Evolutionary conservation across 2,888 invertebrate species (phyloP), one percentile per base, ranked within the genome.

Genomic region (Digitonthophagus gazella): DNA sequence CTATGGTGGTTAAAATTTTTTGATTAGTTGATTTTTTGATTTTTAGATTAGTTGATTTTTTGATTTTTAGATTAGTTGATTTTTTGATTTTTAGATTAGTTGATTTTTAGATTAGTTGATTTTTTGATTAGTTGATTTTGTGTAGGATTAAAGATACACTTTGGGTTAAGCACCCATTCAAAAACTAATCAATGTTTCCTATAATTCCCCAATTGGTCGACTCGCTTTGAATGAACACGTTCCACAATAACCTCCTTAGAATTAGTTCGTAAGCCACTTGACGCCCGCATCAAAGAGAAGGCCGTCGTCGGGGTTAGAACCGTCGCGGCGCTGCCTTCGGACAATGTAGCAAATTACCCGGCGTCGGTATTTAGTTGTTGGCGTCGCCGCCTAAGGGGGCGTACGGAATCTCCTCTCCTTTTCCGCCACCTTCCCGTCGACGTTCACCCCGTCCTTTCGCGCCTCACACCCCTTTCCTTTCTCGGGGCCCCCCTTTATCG

Each of bases 21-120:
- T 57, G 57, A 57, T 15, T 57, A 57, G 57, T 14, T 57, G 57
- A 11, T n/a, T n/a, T n/a, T n/a, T n/a, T n/a, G n/a, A n/a, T n/a
- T n/a, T n/a, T n/a, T n/a, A n/a, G n/a, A n/a, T n/a, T n/a, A n/a
- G n/a, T n/a, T n/a, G n/a, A n/a, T n/a, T n/a, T n/a, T n/a, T n/a
- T n/a, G n/a, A n/a, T n/a, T n/a, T n/a, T n/a, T n/a, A n/a, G n/a
- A n/a, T n/a, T n/a, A n/a, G n/a, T n/a, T n/a, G n/a, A n/a, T n/a
- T n/a, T n/a, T n/a, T n/a, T n/a, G n/a, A n/a, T n/a, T n/a, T n/a
- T n/a, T n/a, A n/a, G n/a, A n/a, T n/a, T n/a, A n/a, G n/a, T n/a
- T n/a, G n/a, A n/a, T n/a, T n/a, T n/a, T n/a, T n/a, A n/a, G n/a
- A n/a, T n/a, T n/a, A n/a, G n/a, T n/a, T n/a, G n/a, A n/a, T n/a